phyloP scores from a whole-genome alignment of 2,888 invertebrate genomes.

The Acleris sparsana region DNA sequence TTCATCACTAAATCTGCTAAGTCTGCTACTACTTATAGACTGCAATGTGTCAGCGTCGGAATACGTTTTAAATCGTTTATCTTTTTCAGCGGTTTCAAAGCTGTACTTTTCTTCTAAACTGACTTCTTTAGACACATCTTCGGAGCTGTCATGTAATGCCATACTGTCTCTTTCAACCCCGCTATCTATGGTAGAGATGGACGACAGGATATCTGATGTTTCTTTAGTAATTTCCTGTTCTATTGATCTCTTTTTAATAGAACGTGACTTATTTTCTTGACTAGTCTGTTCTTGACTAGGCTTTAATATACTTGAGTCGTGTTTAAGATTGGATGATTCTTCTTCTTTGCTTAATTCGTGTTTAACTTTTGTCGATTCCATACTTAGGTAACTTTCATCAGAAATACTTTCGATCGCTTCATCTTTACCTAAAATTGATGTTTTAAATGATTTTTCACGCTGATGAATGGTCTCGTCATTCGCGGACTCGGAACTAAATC shows the following conservation, averaged over 20 bases:
- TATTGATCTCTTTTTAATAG: slow-evolving; percentile 23
- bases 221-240: slow-evolving; percentile 37
- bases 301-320: neutral
- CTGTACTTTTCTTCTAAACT: slow-evolving; percentile 77
- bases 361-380: slow-evolving; percentile 22
- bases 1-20: slow-evolving; percentile 41
- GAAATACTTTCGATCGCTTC: slow-evolving; percentile 36
- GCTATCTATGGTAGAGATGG: slow-evolving; percentile 54
- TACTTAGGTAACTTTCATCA: slow-evolving; percentile 35
- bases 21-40: slow-evolving; percentile 46
- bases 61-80: slow-evolving; percentile 40
- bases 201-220: slow-evolving; percentile 43
- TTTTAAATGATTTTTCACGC: slow-evolving; percentile 6
- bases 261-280: slow-evolving; percentile 18
- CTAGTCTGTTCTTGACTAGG: slow-evolving; percentile 2
- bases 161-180: slow-evolving; percentile 54
- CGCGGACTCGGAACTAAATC: neutral
- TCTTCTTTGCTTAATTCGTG: neutral
- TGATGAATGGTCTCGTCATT: neutral
- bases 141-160: slow-evolving; percentile 64
- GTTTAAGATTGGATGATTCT: neutral
- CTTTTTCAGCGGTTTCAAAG: slow-evolving; percentile 70
- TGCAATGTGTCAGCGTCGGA: slow-evolving; percentile 45
- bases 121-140: slow-evolving; percentile 72
- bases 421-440: slow-evolving; percentile 29